Percentiles rank a stretch among this genome's conserved stretches.
Conservation (phyloP, 2,113 vertebrate species). For the Coptodon bakossiorum region DNA sequence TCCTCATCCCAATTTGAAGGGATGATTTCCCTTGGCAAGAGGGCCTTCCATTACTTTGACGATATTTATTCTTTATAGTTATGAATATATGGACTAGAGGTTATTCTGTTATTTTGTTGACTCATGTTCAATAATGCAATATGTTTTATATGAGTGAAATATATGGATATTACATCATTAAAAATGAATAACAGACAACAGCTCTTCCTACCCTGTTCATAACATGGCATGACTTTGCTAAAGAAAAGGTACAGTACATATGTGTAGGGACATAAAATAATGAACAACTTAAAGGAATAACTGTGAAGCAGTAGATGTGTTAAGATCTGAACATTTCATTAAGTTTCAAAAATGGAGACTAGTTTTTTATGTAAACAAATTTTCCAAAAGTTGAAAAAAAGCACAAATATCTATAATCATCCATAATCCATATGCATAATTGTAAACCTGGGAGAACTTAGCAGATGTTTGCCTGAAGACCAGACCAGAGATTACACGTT, state of each 20-base stretch:
- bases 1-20: constrained; percentile 32
- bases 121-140: neutral
- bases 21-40: constrained; percentile 45
- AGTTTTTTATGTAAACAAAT: neutral
- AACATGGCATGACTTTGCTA: neutral
- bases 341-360: neutral
- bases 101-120: neutral
- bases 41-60: constrained; percentile 4
- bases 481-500: neutral
- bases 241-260: neutral
- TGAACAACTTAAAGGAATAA: neutral
- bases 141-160: neutral
- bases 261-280: neutral
- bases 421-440: neutral
- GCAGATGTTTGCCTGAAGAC: neutral
- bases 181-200: neutral
- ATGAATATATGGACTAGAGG: neutral
- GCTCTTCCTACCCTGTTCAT: neutral
- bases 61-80: constrained; percentile 15
- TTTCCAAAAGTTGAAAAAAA: neutral
- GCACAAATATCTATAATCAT: neutral
- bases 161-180: neutral
- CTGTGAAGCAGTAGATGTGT: neutral
- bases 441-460: neutral
- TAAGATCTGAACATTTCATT: neutral